Evolutionary conservation across 1,140 invertebrate genomes (phyloP).

Genomic region (Hyles vespertilio): DNA sequence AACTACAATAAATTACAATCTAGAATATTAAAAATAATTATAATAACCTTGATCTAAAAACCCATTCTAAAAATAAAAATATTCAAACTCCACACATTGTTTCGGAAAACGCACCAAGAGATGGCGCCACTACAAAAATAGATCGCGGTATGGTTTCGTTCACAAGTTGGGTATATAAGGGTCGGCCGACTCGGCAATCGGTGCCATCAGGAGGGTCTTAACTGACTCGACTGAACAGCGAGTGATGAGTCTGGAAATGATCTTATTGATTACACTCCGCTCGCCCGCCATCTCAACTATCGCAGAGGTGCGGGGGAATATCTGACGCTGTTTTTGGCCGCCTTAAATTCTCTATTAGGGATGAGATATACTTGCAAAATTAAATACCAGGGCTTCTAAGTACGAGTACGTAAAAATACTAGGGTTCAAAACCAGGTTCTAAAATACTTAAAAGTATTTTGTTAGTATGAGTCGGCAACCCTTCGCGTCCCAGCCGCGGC

Average conservation of each 20-base stretch:
- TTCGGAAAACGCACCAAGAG: conserved; percentile 15
- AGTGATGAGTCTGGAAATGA: conserved; percentile 55
- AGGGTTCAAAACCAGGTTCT: too few species aligned
- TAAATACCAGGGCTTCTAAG: too few species aligned
- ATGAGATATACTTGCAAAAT: too few species aligned
- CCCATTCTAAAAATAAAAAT: too few species aligned
- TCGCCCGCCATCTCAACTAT: conserved; percentile 52
- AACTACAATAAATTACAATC: too few species aligned
- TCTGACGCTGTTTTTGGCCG: conserved; percentile 62
- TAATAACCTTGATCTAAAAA: too few species aligned
- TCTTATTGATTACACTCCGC: conserved; percentile 47
- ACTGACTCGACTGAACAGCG: conserved; percentile 69
- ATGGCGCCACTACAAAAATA: conserved; percentile 29
- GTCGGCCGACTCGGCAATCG: background rate
- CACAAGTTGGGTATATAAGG: background rate
- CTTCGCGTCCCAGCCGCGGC: too few species aligned
- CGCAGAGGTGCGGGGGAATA: conserved; percentile 48
- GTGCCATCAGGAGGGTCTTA: conserved; percentile 68
- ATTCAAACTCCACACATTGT: too few species aligned
- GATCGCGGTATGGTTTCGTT: conserved; percentile 25
- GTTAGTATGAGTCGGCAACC: too few species aligned
- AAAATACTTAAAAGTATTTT: too few species aligned
- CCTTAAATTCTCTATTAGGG: conserved; percentile 9
- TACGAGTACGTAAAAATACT: too few species aligned
- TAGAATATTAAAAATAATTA: too few species aligned